Conservation (phyloP, 2,113 vertebrate genomes). For the Sylvilagus bachmani region DNA sequence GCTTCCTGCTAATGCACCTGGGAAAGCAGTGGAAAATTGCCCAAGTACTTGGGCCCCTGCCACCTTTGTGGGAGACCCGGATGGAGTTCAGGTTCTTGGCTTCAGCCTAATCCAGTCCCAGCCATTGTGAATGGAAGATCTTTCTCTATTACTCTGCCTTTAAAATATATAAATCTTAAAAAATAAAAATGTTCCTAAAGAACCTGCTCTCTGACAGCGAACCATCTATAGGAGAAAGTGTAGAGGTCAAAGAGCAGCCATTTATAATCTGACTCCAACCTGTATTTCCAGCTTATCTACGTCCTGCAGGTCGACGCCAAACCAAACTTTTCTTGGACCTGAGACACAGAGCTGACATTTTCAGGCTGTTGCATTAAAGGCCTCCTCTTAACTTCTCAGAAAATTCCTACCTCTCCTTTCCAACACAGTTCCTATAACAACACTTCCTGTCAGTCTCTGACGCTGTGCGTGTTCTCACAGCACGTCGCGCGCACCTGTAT, state of each 20-base stretch:
- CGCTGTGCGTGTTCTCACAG: neutral
- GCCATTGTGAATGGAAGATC: no score
- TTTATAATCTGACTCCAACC: conserved; percentile 8
- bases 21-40: no score
- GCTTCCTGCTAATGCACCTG: no score
- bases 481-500: neutral
- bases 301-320: conserved; percentile 13
- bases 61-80: no score
- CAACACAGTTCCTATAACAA: neutral
- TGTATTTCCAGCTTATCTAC: conserved; percentile 4
- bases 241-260: conserved; percentile 26
- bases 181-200: neutral
- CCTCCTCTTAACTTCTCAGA: conserved; percentile 38
- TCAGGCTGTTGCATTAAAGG: neutral
- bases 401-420: neutral
- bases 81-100: no score
- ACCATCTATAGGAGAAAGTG: neutral
- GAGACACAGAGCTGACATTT: neutral
- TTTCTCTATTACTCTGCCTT: no score
- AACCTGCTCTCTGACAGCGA: neutral
- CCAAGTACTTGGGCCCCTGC: no score
- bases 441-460: neutral
- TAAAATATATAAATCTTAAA: no score
- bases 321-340: neutral
- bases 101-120: no score